phyloP scores from a whole-genome alignment of 2,797 vertebrate genomes.

The Caiman crocodilus region DNA sequence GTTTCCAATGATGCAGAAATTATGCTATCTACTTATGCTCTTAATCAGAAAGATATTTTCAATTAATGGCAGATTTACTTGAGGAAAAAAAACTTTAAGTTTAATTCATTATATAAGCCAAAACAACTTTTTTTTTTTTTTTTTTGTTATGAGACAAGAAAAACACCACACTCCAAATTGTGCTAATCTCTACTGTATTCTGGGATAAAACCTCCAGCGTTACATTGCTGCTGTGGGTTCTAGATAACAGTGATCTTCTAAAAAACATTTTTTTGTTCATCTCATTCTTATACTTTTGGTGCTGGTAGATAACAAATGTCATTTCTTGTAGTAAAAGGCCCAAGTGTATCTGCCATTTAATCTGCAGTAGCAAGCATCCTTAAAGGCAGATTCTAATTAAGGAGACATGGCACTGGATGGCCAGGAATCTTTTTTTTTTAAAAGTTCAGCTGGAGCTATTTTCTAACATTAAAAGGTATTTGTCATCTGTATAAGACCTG shows the following conservation, averaged over 20 bases:
- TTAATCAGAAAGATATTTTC: neutral
- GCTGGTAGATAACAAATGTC: neutral
- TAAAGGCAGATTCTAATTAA: neutral
- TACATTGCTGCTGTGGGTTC: neutral
- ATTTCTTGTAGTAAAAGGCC: neutral
- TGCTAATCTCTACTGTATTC: neutral
- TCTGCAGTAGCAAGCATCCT: neutral
- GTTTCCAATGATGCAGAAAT: neutral
- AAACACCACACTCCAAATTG: neutral
- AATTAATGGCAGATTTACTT: neutral
- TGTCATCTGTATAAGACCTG: neutral
- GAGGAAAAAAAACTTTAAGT: neutral
- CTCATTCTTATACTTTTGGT: neutral
- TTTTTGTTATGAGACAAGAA: neutral
- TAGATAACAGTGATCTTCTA: too few relatives aligned
- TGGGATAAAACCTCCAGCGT: too few relatives aligned
- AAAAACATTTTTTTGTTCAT: neutral
- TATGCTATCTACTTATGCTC: neutral
- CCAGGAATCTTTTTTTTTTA: rapidly evolving
- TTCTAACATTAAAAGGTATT: rapidly evolving
- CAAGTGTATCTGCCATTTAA: too few relatives aligned
- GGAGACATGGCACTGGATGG: rapidly evolving
- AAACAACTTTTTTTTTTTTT: neutral
- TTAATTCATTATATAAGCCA: neutral
- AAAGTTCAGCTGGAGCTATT: too few relatives aligned